These are phyloP conservation scores for Adrianichthys oophorus DNA, from an alignment of 2,797 vertebrate genomes.

Conservation along the genomic window DNA sequence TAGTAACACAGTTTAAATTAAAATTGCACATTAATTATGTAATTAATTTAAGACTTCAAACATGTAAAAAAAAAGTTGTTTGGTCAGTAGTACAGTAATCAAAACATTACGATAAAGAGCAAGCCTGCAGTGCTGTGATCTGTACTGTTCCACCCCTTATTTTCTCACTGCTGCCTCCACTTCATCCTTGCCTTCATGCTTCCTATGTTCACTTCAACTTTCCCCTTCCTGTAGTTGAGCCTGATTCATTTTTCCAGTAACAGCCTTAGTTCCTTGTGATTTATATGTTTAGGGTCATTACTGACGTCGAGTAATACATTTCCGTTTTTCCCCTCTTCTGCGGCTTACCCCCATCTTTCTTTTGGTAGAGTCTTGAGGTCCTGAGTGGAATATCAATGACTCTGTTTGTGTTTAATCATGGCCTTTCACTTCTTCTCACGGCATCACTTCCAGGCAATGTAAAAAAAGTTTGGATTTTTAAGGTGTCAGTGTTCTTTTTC, in stretches of 20 bases:
- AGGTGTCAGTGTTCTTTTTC: conserved; percentile 24
- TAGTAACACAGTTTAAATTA: too few species aligned
- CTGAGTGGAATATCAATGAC: conserved; percentile 80
- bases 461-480: conserved; percentile 30
- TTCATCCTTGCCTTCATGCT: conserved; percentile 40
- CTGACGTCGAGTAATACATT: conserved; percentile 82
- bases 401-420: conserved; percentile 70
- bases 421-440: conserved; percentile 37
- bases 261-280: conserved; percentile 69
- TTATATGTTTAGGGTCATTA: conserved; percentile 84
- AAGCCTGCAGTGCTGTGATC: conserved; percentile 31
- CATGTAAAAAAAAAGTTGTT: too few species aligned
- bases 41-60: too few species aligned
- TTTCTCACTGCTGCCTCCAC: conserved; percentile 38
- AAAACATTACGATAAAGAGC: too few species aligned
- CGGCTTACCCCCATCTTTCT: conserved; percentile 60
- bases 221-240: conserved; percentile 44
- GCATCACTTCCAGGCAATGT: conserved; percentile 30
- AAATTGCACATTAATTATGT: too few species aligned
- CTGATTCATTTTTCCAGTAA: conserved; percentile 71
- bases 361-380: conserved; percentile 62
- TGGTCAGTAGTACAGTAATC: too few species aligned
- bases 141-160: conserved; percentile 18
- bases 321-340: conserved; percentile 55
- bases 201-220: conserved; percentile 39